Conservation (phyloP, 1,140 invertebrate genomes). For the Apis cerana region DNA sequence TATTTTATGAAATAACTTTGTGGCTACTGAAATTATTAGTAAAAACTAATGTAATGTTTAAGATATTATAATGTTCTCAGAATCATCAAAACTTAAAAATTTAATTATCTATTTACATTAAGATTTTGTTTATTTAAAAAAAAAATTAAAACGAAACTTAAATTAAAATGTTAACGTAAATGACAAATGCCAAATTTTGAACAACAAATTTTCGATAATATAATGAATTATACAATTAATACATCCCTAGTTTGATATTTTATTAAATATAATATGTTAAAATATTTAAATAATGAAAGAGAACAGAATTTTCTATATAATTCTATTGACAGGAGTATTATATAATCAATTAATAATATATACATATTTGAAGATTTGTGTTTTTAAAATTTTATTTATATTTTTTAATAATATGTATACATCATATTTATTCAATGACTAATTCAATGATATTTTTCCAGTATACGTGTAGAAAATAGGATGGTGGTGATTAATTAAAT, state of each 20-base stretch:
- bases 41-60: conserved; percentile 56
- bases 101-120: conserved; percentile 57
- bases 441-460: conserved; percentile 20
- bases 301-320: conserved; percentile 25
- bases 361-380: conserved; percentile 7
- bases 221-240: conserved; percentile 3
- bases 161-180: conserved; percentile 37
- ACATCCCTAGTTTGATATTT: neutral
- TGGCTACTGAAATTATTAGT: conserved; percentile 61
- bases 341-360: conserved; percentile 34
- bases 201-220: neutral
- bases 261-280: conserved; percentile 27
- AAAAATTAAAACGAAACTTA: conserved; percentile 30
- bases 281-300: conserved; percentile 28
- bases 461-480: conserved; percentile 40
- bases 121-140: conserved; percentile 26
- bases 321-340: conserved; percentile 12
- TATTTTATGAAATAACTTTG: conserved; percentile 72
- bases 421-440: neutral
- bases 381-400: conserved; percentile 53
- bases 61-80: conserved; percentile 11
- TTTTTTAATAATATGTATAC: conserved; percentile 19
- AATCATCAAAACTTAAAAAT: conserved; percentile 47
- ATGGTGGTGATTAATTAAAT: conserved; percentile 13
- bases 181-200: conserved; percentile 45